These are phyloP conservation scores for Echinops telfairi DNA, from an alignment of 2,113 vertebrate species.

Conservation along the genomic window DNA sequence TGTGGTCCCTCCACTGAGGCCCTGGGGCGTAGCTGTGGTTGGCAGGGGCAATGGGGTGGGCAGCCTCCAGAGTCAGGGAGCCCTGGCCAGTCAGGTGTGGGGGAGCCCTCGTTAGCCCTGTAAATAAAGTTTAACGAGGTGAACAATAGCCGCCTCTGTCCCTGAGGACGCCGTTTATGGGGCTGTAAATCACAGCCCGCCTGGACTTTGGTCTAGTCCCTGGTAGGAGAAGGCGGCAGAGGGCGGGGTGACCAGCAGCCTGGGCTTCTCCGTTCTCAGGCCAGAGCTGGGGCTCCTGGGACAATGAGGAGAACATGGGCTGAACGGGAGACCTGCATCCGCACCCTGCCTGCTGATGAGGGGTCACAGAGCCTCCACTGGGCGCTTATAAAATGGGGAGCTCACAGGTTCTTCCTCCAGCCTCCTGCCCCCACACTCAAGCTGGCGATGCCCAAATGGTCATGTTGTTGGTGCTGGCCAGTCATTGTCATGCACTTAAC, in stretches of 20 bases:
- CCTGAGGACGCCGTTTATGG: constrained; percentile 90
- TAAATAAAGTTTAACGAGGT: constrained; percentile 91
- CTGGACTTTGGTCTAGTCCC: constrained; percentile 89
- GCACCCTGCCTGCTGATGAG: neutral
- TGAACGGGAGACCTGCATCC: neutral
- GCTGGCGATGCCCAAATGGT: neutral
- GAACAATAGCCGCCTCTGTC: constrained; percentile 88
- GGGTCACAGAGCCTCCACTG: neutral
- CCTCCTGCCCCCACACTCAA: neutral
- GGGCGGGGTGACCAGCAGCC: constrained; percentile 78
- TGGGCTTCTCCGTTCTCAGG: constrained; percentile 61
- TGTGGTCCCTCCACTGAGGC: constrained; percentile 13
- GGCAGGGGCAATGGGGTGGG: constrained; percentile 31
- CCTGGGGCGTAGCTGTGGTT: neutral
- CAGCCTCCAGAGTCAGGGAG: constrained; percentile 64
- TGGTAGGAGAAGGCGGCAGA: constrained; percentile 79
- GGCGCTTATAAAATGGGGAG: neutral
- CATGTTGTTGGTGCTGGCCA: neutral
- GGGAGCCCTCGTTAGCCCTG: constrained; percentile 81
- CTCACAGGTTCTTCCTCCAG: neutral
- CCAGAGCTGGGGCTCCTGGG: neutral
- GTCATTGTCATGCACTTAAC: neutral
- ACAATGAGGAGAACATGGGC: neutral
- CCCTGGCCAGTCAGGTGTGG: constrained; percentile 71
- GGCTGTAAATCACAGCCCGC: constrained; percentile 90